Percentiles rank a stretch among this genome's conserved stretches.
Conservation (phyloP, 2,888 invertebrate species). For the Andrena haemorrhoa region DNA sequence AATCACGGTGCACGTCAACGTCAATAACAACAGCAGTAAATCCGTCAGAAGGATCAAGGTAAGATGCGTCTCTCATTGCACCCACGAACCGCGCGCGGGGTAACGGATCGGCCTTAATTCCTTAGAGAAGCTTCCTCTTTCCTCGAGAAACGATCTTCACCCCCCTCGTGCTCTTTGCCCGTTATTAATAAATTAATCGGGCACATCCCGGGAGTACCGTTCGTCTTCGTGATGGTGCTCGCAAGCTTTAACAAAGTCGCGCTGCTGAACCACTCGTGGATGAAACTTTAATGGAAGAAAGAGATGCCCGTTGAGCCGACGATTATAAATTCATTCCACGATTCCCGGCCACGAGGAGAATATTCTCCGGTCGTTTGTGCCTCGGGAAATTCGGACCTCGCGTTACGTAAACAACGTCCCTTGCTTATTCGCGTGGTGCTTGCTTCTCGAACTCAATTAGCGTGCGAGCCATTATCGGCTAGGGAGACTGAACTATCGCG, state of each 20-base stretch:
- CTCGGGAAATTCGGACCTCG: not conserved
- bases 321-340: conserved; percentile 21
- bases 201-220: not conserved
- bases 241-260: conserved; percentile 13
- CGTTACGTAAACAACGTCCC: not conserved
- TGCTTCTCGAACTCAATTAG: not conserved
- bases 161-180: not conserved
- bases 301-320: not conserved
- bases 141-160: not conserved
- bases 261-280: not conserved
- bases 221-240: not conserved
- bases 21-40: conserved; percentile 93
- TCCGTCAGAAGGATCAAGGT: conserved; percentile 94
- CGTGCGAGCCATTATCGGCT: conserved; percentile 20
- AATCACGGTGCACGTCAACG: conserved; percentile 90
- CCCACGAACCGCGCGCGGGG: too few relatives aligned
- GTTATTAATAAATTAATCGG: conserved; percentile 21
- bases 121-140: too few relatives aligned
- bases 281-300: conserved; percentile 21
- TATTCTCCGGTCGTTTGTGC: not conserved
- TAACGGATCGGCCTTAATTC: too few relatives aligned
- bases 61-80: conserved; percentile 59
- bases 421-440: conserved; percentile 3
- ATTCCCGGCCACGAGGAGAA: not conserved
- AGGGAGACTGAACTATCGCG: too few relatives aligned